Base-by-base conservation (phyloP, 2,888 invertebrate species). In the Resseliella maxima region DNA sequence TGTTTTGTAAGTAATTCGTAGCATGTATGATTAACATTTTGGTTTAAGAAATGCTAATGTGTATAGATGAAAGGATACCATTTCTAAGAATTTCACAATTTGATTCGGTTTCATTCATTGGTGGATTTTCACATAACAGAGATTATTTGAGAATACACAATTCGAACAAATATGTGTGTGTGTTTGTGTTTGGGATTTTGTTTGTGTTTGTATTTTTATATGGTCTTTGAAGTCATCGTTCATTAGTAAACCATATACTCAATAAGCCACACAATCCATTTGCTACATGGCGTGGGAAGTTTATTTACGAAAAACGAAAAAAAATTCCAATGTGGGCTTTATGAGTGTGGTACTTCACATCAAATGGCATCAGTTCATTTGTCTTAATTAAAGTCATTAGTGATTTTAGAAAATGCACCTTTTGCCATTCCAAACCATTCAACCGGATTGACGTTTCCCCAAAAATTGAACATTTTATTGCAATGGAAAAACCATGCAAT, bases 371-470 rank as follows among this genome's bases (percentile, higher is more conserved):
- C 83, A 38, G 21, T 83, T 83, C 38, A 83, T 83, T 83, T 83
- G 38, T 83, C 83, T 83, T n/a, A 83, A 83, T 83, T 83, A 83
- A 83, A 83, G 83, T 83, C 83, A 83, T 83, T 83, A 83, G 83
- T 83, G 83, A 83, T 38, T 83, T 83, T 83, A 83, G 83, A 83
- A 83, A 83, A 83, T 83, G 83, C 36, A 83, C 83, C n/a, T n/a
- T n/a, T n/a, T n/a, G 1, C 38, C 12, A 83, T 38, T 21, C 38
- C 38, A 83, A 36, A 83, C 1, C 24, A 3, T 24, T 64, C 31
- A 27, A 3, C 21, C 35, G 36, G 38, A 83, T 83, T 83, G 83
- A 83, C 38, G 83, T 24, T n/a, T n/a, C n/a, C 2, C 12, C 38
- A 21, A 72, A 31, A 83, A 83, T 83, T 83, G 38, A 83, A n/a